Evolutionary conservation across 2,113 vertebrate genomes (phyloP).

Genomic region (Boulengeromyrus knoepffleri): DNA sequence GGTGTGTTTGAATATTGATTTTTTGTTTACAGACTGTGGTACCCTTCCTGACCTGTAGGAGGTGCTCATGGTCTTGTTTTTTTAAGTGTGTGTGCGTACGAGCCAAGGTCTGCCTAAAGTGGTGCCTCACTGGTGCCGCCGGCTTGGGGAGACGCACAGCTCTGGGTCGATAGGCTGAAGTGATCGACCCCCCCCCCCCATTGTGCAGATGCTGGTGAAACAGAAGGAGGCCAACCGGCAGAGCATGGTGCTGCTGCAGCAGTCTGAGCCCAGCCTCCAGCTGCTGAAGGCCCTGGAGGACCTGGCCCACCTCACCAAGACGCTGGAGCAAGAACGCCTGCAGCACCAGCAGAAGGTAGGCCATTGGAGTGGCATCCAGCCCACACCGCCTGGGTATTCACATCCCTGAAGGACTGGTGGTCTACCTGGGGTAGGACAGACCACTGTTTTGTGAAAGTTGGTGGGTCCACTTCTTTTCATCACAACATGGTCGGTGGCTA

Average conservation of each 20-base stretch:
- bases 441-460: neutral
- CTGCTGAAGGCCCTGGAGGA: slow-evolving; percentile 68
- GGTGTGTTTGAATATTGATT: neutral
- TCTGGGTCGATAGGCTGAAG: neutral
- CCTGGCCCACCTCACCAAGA: slow-evolving; percentile 54
- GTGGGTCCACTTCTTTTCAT: neutral
- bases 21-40: neutral
- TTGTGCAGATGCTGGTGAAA: slow-evolving; percentile 66
- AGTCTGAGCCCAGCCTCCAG: slow-evolving; percentile 59
- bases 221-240: slow-evolving; percentile 71
- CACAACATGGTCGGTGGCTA: neutral
- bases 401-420: neutral
- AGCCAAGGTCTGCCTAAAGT: neutral
- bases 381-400: neutral
- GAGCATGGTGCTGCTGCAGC: slow-evolving; percentile 68
- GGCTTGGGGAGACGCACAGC: neutral
- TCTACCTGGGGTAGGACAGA: neutral
- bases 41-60: neutral
- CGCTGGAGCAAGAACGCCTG: slow-evolving; percentile 61
- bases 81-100: neutral
- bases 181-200: neutral
- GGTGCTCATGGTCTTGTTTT: neutral
- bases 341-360: slow-evolving; percentile 61
- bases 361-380: neutral
- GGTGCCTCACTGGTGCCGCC: neutral